Base-by-base conservation (phyloP, 2,113 vertebrate genomes). In the Proterorhinus semilunaris region DNA sequence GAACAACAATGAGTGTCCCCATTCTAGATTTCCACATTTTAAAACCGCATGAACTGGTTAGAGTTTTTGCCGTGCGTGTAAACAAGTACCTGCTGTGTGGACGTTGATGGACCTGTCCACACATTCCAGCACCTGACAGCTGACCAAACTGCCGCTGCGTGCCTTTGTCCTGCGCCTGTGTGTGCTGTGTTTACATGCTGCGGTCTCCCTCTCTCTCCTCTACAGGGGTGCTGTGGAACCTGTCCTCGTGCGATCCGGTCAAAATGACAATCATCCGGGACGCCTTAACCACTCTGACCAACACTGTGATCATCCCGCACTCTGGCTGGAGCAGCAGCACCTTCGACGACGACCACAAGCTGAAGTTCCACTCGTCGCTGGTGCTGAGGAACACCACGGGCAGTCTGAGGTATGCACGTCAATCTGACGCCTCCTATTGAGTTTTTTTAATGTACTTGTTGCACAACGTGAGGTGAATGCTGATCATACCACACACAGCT, bases 201-300 rank as follows among this genome's bases (percentile, higher is more conserved):
- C 0, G 71, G 27, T 83, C 55, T 72, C 53, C 21, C 61, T 71
- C 70, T 16, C 49, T 50, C 12, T 50, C 10, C 55, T 70, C 69
- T 17, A 1, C 81, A 99, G 97, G 97, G 69, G 97, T 99, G 77
- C 93, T 98, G 79, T 99, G 97, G 97, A 99, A 99, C 91, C 90
- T 99, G 88, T 99, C 97, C 44, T 99, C 97, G 0, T 99, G 96
- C 16, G 97, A 99, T 70, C 92, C 95, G 0, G 95, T 98, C 64
- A 99, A 99, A 93, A 98, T 98, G 96, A 96, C 96, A 90, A 97
- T 99, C 94, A 96, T 98, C 36, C 93, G 95, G 66, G 97, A 99
- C 15, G 96, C 97, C 78, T 94, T 99, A 86, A 93, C 93, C 4
- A 95, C 94, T 0, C 90, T 99, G 72, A 99, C 97, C 17, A 98